These are phyloP conservation scores for Peromyscus melanophrys DNA, from an alignment of 2,797 vertebrate genomes.

Conservation along the genomic window DNA sequence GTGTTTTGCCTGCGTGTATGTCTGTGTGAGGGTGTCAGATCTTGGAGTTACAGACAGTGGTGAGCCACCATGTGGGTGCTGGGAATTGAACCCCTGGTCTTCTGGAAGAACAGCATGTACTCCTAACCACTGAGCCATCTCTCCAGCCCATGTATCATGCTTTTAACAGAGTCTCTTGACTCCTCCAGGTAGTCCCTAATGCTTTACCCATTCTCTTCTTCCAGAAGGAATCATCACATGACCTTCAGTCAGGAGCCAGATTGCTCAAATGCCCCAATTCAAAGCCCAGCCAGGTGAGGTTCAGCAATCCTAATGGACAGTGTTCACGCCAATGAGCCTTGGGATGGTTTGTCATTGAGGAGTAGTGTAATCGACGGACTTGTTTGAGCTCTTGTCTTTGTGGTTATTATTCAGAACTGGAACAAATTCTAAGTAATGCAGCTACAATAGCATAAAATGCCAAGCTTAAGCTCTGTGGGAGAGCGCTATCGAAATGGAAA, in stretches of 20 bases:
- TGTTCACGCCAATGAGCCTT: background rate
- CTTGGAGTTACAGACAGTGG: too few species aligned
- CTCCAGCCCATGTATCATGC: background rate
- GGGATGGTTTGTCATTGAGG: background rate
- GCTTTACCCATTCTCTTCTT: background rate
- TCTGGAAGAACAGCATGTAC: too few species aligned
- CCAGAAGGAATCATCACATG: background rate
- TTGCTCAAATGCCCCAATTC: background rate
- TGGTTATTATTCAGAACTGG: background rate
- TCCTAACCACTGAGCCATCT: too few species aligned
- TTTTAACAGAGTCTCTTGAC: background rate
- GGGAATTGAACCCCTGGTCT: too few species aligned
- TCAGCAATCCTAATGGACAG: background rate
- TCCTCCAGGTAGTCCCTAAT: too few species aligned
- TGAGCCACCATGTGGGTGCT: too few species aligned
- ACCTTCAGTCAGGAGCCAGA: background rate
- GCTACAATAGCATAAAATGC: background rate
- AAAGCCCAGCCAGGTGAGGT: rapidly evolving
- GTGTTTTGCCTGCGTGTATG: too few species aligned
- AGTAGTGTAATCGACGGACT: background rate
- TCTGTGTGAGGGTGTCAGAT: too few species aligned
- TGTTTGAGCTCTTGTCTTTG: background rate
- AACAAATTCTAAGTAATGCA: slow-evolving; percentile 28
- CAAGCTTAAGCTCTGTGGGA: background rate
- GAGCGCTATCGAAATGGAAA: background rate